Evolutionary conservation across 2,888 invertebrate species (phyloP), one percentile per base, ranked within the genome.

Genomic region (Euphydryas editha): DNA sequence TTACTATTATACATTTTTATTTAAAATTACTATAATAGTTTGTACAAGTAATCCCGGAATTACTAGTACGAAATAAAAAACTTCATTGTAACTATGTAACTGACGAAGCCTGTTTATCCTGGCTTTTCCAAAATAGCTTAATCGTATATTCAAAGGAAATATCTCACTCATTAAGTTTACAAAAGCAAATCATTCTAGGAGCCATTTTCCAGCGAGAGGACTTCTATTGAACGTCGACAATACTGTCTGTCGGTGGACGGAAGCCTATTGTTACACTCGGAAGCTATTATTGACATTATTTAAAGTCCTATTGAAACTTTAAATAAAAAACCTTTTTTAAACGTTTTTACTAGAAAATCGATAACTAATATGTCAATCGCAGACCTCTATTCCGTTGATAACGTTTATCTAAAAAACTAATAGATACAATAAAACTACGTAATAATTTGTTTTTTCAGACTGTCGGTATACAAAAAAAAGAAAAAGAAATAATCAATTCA

Each of bases 221-320:
- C 78, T 78, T 79, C 84, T 80, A 86, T 88, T 87, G 84, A 88
- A 77, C 76, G 72, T 75, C 83, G 81, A 91, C 90, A 90, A 90
- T 87, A 84, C 84, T 79, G 81, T 76, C 84, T 81, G 86, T 80
- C 88, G 81, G 80, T 85, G 82, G 86, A 87, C 88, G 87, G 86
- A 87, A 84, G 81, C 80, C 86, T 77, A 87, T 90, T 91, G 90
- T 90, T 84, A 84, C 83, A 79, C 81, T 82, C 86, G 90, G 88
- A 89, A 89, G 86, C 88, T 88, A 88, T 88, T 90, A 90, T 88
- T 88, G 88, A 89, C 86, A 81, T 88, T 87, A 79, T 88, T 88
- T 85, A 89, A 90, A 87, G 84, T 84, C 82, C 87, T 85, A 85
- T 89, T 88, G 88, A 86, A 87, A 83, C 63, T 72, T 71, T 67